Evolutionary conservation across 1,140 invertebrate species (phyloP).

Genomic region (Drosophila ananassae): DNA sequence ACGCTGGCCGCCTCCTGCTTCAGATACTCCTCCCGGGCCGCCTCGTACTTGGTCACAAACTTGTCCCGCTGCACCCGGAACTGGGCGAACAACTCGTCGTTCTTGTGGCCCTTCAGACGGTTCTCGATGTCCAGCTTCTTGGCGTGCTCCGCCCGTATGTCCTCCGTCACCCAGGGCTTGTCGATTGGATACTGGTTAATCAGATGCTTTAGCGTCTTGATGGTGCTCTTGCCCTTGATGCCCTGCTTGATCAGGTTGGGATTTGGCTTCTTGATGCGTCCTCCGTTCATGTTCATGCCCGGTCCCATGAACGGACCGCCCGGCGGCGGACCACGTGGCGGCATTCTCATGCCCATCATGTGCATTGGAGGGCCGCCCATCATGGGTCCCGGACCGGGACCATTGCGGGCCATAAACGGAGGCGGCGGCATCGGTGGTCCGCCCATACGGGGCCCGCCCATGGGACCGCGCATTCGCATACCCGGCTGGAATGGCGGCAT

Average conservation of each 20-base stretch:
- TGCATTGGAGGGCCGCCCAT: slow-evolving; percentile 62
- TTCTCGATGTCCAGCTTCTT: slow-evolving; percentile 81
- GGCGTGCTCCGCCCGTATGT: slow-evolving; percentile 69
- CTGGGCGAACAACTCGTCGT: slow-evolving; percentile 81
- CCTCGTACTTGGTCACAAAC: slow-evolving; percentile 78
- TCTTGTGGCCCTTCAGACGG: slow-evolving; percentile 81
- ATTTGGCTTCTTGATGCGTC: slow-evolving; percentile 72
- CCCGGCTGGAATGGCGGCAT: slow-evolving; percentile 51
- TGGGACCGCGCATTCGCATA: slow-evolving; percentile 48
- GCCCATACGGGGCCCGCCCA: slow-evolving; percentile 51
- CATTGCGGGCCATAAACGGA: slow-evolving; percentile 66
- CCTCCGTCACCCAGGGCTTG: slow-evolving; percentile 82
- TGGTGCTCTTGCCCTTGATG: slow-evolving; percentile 75
- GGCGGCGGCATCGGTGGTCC: slow-evolving; percentile 57
- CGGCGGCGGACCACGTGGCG: slow-evolving; percentile 49
- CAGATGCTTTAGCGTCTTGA: slow-evolving; percentile 79
- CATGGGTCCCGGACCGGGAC: slow-evolving; percentile 45
- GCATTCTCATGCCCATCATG: slow-evolving; percentile 64
- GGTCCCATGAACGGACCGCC: slow-evolving; percentile 31
- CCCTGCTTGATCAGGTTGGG: slow-evolving; percentile 69
- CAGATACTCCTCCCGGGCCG: slow-evolving; percentile 68
- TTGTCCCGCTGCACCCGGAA: slow-evolving; percentile 82
- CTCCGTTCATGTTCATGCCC: slow-evolving; percentile 53
- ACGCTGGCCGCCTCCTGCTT: slow-evolving; percentile 77
- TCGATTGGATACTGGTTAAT: slow-evolving; percentile 83